These are phyloP conservation scores for Muschampia plurimacula DNA, from an alignment of 2,888 invertebrate species.

Conservation along the genomic window DNA sequence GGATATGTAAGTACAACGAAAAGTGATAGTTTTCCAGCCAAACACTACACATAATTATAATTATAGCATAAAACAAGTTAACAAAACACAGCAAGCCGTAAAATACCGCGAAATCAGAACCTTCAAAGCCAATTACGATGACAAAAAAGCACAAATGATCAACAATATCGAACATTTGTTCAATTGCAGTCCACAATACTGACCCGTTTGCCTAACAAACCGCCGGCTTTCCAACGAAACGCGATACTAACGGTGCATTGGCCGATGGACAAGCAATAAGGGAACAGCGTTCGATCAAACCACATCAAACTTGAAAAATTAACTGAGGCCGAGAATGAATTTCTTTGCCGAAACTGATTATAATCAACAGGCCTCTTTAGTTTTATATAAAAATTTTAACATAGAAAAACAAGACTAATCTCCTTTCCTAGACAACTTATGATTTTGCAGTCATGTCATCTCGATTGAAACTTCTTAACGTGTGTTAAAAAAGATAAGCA, in stretches of 20 bases:
- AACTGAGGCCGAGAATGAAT: too few relatives aligned
- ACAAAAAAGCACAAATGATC: conserved; percentile 32
- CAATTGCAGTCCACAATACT: conserved; percentile 54
- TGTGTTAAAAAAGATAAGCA: too few relatives aligned
- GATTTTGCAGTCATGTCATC: too few relatives aligned
- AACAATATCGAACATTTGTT: conserved; percentile 39
- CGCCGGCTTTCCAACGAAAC: conserved; percentile 49
- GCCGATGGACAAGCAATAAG: conserved; percentile 33
- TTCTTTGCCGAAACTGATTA: not conserved
- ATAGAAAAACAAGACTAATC: too few relatives aligned
- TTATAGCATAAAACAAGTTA: not conserved
- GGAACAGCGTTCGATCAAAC: conserved; percentile 4
- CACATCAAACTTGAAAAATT: not conserved
- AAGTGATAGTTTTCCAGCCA: too few relatives aligned
- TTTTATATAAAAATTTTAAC: too few relatives aligned
- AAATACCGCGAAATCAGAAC: conserved; percentile 19
- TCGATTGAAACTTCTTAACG: too few relatives aligned
- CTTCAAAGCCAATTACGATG: conserved; percentile 12
- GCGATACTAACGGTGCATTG: conserved; percentile 58
- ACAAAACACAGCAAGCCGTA: not conserved
- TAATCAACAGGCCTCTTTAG: too few relatives aligned
- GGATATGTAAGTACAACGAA: too few relatives aligned
- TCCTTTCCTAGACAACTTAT: too few relatives aligned
- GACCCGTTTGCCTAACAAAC: conserved; percentile 55
- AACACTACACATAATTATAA: too few relatives aligned